These are phyloP conservation scores for Parnassius glacialis DNA, from an alignment of 2,888 invertebrate species.

Conservation along the genomic window DNA sequence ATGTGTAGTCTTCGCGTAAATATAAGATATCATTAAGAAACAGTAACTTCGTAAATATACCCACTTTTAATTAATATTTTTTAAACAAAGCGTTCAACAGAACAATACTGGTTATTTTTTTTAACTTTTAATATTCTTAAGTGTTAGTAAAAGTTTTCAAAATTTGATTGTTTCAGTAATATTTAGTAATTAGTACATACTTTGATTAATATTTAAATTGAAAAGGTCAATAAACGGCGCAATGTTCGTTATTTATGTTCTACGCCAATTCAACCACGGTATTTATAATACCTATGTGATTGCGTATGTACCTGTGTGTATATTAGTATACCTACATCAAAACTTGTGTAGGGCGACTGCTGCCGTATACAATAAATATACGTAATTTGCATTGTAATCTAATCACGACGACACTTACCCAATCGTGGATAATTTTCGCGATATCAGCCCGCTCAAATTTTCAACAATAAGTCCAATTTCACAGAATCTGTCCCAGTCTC, in stretches of 20 bases:
- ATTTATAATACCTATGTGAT: conserved; percentile 38
- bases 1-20: no score
- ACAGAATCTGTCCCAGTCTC: conserved; percentile 57
- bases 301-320: conserved; percentile 31
- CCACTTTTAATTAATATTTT: no score
- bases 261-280: conserved; percentile 48
- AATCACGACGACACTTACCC: conserved; percentile 76
- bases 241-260: conserved; percentile 29
- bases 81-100: no score
- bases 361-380: conserved; percentile 44
- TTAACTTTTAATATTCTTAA: no score
- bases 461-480: conserved; percentile 60
- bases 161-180: no score
- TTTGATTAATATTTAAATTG: no score
- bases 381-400: conserved; percentile 78
- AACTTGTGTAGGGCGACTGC: conserved; percentile 54
- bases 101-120: no score
- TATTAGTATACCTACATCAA: conserved; percentile 22
- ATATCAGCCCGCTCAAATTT: conserved; percentile 62
- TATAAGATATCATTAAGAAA: no score
- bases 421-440: conserved; percentile 77
- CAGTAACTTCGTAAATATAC: no score
- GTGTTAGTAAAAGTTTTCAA: no score
- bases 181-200: no score
- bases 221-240: conserved; percentile 1